Percentiles rank a stretch among this genome's conserved stretches.
Evolutionary conservation across 2,888 invertebrate species (phyloP).

Genomic region (Ptychoptera albimana): DNA sequence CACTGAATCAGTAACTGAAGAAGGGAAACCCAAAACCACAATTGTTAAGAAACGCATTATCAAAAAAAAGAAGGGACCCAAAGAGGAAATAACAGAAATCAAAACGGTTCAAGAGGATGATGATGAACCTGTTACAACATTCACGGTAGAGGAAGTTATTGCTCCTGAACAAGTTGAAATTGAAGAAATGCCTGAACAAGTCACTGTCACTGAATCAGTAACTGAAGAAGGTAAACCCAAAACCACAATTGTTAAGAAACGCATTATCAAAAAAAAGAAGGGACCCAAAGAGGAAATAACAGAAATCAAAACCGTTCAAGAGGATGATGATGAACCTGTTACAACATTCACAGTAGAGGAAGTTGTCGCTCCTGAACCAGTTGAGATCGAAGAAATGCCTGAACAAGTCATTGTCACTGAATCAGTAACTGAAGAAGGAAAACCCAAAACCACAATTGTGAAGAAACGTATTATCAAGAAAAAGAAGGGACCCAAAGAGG

Average conservation of each 20-base stretch:
- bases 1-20: constrained; percentile 16
- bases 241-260: constrained; percentile 17
- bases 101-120: constrained; percentile 30
- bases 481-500: constrained; percentile 22
- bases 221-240: no score
- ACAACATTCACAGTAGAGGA: constrained; percentile 17
- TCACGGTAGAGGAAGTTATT: constrained; percentile 19
- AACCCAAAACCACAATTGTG: constrained; percentile 17
- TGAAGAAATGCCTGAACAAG: constrained; percentile 10
- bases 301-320: constrained; percentile 17
- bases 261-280: constrained; percentile 17
- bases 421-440: constrained; percentile 22
- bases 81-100: constrained; percentile 32
- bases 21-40: constrained; percentile 20
- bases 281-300: constrained; percentile 17
- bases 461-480: constrained; percentile 23
- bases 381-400: constrained; percentile 8
- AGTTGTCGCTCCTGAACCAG: background rate
- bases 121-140: constrained; percentile 22
- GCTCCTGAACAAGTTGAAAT: constrained; percentile 15
- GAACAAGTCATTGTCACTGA: constrained; percentile 25
- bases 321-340: constrained; percentile 17
- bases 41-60: constrained; percentile 28
- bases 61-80: constrained; percentile 27
- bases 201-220: no score